Evolutionary conservation across 2,797 vertebrate species (phyloP), one percentile per base, ranked within the genome.

Genomic region (Gobio occitaniae): DNA sequence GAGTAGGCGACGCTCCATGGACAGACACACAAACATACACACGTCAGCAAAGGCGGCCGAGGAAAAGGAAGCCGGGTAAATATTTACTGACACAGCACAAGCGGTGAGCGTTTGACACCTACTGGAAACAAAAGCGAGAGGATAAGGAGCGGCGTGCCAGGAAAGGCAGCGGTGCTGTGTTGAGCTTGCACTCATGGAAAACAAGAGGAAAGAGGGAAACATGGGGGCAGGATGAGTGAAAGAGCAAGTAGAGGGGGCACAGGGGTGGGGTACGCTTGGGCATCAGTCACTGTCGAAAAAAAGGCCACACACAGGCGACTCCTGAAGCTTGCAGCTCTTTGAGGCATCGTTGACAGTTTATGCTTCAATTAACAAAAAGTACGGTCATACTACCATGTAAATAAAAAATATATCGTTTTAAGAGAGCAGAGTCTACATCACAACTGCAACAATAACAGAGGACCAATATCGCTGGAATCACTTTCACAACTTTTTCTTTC

Each of bases 91-190:
- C 93, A 91, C 95, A 93, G 90, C 91, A 96, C 90, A 94, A 94
- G 93, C 91, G 89, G 90, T 92, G 91, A 93, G 94, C 38, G 91
- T 85, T 87, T 85, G 91, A 94, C 93, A 94, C 92, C 91, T 93
- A 91, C 92, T 94, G 93, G 92, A 95, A 95, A 96, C 95, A 95
- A 96, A 96, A 95, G 94, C 92, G 90, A 94, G 93, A 95, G 95
- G 95, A 95, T 94, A 93, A 93, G 91, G 91, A 93, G 93, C 94
- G 85, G 93, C 81, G 85, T 94, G 94, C 93, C 95, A 95, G 88
- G 86, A 87, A 89, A 89, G 88, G 83, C 83, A 78, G 83, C 41
- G 38, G 52, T 78, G 50, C 74, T 68, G 72, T 83, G 75, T 78
- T 25, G 50, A 84, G 83, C 83, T 69, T 78, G 83, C 65, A 70